phyloP scores from a whole-genome alignment of 2,888 invertebrate genomes.

The Drosophila macrospina region DNA sequence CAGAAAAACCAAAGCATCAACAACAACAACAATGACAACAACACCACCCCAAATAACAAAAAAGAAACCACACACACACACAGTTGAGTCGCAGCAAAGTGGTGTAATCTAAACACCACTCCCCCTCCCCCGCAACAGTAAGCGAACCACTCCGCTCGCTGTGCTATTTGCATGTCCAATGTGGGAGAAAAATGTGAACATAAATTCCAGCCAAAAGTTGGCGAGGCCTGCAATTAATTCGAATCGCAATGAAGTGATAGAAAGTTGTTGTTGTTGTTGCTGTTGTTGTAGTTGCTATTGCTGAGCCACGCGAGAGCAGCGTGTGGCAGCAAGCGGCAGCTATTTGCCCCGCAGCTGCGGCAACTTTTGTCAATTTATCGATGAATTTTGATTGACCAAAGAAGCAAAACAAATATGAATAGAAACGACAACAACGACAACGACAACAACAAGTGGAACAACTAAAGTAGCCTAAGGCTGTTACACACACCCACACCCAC shows the following conservation, averaged over 20 bases:
- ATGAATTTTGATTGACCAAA: slow-evolving; percentile 61
- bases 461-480: slow-evolving; percentile 6
- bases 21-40: slow-evolving; percentile 20
- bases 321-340: slow-evolving; percentile 5
- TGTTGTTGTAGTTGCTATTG: slow-evolving; percentile 22
- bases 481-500: slow-evolving; percentile 10
- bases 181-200: slow-evolving; percentile 61
- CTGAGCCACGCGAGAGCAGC: slow-evolving; percentile 5
- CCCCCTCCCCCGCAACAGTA: slow-evolving; percentile 15
- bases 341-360: slow-evolving; percentile 32
- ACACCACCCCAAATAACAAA: slow-evolving; percentile 39
- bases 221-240: slow-evolving; percentile 65
- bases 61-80: slow-evolving; percentile 26
- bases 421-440: slow-evolving; percentile 21
- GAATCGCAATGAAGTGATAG: slow-evolving; percentile 54
- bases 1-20: slow-evolving; percentile 43
- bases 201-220: slow-evolving; percentile 76
- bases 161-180: slow-evolving; percentile 54
- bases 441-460: slow-evolving; percentile 12
- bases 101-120: slow-evolving; percentile 41
- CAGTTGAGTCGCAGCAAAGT: background rate
- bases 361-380: slow-evolving; percentile 57
- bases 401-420: slow-evolving; percentile 25
- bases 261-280: slow-evolving; percentile 24
- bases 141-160: slow-evolving; percentile 14